phyloP scores from a whole-genome alignment of 2,888 invertebrate species.

The Selenia dentaria region DNA sequence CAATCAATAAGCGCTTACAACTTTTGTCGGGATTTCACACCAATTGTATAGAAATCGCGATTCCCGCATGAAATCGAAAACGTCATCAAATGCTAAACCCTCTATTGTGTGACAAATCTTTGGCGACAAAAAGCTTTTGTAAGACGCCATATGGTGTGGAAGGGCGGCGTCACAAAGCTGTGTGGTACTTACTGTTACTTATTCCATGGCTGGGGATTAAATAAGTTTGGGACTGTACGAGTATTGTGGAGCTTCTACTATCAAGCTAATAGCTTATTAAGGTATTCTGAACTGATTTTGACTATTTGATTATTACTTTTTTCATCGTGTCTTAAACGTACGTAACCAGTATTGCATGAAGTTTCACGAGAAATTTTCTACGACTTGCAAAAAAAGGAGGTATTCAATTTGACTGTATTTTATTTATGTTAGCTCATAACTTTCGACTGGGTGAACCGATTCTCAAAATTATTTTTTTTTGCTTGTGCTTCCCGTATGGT shows the following conservation, averaged over 20 bases:
- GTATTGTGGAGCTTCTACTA: constrained; percentile 4
- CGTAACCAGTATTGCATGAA: too few species aligned
- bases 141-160: constrained; percentile 75
- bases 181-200: constrained; percentile 3
- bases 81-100: constrained; percentile 67
- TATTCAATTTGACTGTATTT: too few species aligned
- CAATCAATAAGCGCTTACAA: constrained; percentile 53
- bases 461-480: too few species aligned
- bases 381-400: too few species aligned
- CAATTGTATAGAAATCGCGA: constrained; percentile 48
- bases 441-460: too few species aligned
- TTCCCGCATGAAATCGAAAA: constrained; percentile 62
- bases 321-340: too few species aligned
- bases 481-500: too few species aligned
- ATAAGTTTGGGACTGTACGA: constrained; percentile 32
- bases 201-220: constrained; percentile 52
- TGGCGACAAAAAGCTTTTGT: constrained; percentile 58
- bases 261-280: too few species aligned
- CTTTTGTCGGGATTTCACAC: constrained; percentile 68
- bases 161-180: constrained; percentile 50
- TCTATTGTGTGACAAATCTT: constrained; percentile 53
- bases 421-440: too few species aligned
- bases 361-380: too few species aligned
- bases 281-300: too few species aligned
- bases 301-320: too few species aligned